phyloP scores from a whole-genome alignment of 2,888 invertebrate genomes.

The Cataglyphis altisquamis region DNA sequence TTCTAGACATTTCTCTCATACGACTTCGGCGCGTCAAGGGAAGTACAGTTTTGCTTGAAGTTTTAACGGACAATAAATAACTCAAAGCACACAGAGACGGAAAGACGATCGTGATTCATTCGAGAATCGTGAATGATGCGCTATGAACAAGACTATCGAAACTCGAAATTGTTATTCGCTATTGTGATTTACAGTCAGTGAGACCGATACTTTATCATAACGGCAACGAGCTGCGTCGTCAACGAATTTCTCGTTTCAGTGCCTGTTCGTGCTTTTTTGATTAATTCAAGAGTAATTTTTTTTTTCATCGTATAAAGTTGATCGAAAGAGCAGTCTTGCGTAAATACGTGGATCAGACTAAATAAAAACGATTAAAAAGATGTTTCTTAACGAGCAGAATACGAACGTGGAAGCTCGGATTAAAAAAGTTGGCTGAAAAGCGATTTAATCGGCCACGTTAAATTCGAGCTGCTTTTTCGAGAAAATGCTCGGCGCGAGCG shows the following conservation, averaged over 20 bases:
- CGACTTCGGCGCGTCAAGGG: slow-evolving; percentile 22
- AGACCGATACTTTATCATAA: slow-evolving; percentile 11
- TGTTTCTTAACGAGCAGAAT: slow-evolving; percentile 53
- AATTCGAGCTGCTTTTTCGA: slow-evolving; percentile 48
- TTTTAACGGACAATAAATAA: slow-evolving; percentile 45
- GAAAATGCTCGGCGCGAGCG: slow-evolving; percentile 1
- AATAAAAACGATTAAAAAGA: slow-evolving; percentile 46
- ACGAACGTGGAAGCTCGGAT: slow-evolving; percentile 18
- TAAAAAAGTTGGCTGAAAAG: slow-evolving; percentile 46
- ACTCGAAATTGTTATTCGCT: slow-evolving; percentile 50
- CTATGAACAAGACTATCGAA: slow-evolving; percentile 26
- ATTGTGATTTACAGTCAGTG: slow-evolving; percentile 42
- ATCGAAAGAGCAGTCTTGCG: slow-evolving; percentile 41
- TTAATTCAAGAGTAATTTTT: slow-evolving; percentile 47
- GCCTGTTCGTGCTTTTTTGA: slow-evolving; percentile 24
- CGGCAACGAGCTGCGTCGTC: neutral
- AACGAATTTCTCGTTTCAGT: slow-evolving; percentile 27
- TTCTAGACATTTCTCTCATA: slow-evolving; percentile 32
- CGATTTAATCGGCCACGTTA: slow-evolving; percentile 48
- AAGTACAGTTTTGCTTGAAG: slow-evolving; percentile 40
- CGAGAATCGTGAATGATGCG: slow-evolving; percentile 30
- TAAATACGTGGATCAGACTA: slow-evolving; percentile 45
- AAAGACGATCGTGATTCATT: slow-evolving; percentile 51
- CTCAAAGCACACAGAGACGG: slow-evolving; percentile 13
- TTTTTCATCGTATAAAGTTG: slow-evolving; percentile 41